These are phyloP conservation scores for Thera britannica DNA, from an alignment of 2,888 invertebrate species.

Conservation along the genomic window DNA sequence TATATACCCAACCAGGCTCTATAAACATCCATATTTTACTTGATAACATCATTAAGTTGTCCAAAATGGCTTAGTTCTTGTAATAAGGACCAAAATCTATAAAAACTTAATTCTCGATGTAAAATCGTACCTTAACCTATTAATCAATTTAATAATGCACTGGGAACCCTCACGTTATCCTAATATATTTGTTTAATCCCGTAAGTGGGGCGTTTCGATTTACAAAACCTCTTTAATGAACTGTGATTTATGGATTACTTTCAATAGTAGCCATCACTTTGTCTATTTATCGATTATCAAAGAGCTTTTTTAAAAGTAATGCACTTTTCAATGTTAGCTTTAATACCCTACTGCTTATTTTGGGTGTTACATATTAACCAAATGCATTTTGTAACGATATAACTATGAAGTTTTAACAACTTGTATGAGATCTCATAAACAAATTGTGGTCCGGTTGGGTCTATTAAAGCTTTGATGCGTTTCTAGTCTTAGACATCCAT, in stretches of 20 bases:
- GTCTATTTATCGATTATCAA: neutral
- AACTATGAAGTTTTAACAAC: no score
- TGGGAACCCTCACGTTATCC: constrained; percentile 54
- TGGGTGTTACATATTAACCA: no score
- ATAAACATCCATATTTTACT: no score
- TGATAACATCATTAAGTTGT: no score
- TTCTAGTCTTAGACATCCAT: no score
- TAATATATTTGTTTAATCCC: constrained; percentile 75
- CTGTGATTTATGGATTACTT: constrained; percentile 51
- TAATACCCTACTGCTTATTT: no score
- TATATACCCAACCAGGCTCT: no score
- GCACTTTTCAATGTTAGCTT: neutral
- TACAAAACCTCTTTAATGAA: constrained; percentile 53
- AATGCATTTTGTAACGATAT: no score
- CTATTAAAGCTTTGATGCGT: no score
- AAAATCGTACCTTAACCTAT: constrained; percentile 37
- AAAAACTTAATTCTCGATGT: neutral
- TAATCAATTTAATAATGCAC: constrained; percentile 70
- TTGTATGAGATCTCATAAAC: no score
- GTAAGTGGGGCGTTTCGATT: constrained; percentile 48
- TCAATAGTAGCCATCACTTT: constrained; percentile 25
- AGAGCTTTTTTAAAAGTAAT: neutral
- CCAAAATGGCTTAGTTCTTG: neutral
- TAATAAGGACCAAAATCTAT: neutral
- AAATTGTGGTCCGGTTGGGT: no score